Conservation (phyloP, 2,113 vertebrate species). For the Cyanoramphus novaezelandiae region DNA sequence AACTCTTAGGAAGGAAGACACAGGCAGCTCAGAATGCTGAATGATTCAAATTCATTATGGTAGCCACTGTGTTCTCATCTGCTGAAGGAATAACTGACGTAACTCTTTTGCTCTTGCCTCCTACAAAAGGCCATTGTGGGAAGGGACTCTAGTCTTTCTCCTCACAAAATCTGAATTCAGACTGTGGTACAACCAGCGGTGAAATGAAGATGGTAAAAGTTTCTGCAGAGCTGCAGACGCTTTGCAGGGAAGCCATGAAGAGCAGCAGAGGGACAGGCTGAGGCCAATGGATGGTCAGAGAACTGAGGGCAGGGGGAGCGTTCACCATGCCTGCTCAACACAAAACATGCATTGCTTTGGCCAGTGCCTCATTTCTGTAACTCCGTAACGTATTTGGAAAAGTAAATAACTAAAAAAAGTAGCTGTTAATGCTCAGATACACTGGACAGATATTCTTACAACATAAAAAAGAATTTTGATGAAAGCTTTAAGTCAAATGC, state of each 20-base stretch:
- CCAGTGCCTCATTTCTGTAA: neutral
- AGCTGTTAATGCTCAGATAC: neutral
- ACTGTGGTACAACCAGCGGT: neutral
- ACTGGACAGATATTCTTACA: neutral
- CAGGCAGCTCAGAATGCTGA: neutral
- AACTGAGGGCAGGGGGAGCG: neutral
- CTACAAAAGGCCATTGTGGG: neutral
- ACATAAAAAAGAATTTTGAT: neutral
- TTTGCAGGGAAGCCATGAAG: neutral
- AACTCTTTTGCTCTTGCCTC: neutral
- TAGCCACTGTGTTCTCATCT: neutral
- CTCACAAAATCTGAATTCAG: neutral
- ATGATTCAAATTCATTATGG: neutral
- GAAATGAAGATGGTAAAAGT: neutral
- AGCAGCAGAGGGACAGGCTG: neutral
- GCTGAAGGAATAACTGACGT: neutral
- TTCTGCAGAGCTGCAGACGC: neutral
- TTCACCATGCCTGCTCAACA: accelerated
- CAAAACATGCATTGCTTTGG: neutral
- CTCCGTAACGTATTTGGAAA: neutral
- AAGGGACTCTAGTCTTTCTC: neutral
- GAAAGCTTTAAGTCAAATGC: neutral
- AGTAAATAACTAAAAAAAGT: neutral
- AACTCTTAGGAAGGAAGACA: slow-evolving; percentile 36
- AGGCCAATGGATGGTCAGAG: neutral